Base-by-base conservation (phyloP, 2,888 invertebrate genomes). In the Luperina nickerlii region DNA sequence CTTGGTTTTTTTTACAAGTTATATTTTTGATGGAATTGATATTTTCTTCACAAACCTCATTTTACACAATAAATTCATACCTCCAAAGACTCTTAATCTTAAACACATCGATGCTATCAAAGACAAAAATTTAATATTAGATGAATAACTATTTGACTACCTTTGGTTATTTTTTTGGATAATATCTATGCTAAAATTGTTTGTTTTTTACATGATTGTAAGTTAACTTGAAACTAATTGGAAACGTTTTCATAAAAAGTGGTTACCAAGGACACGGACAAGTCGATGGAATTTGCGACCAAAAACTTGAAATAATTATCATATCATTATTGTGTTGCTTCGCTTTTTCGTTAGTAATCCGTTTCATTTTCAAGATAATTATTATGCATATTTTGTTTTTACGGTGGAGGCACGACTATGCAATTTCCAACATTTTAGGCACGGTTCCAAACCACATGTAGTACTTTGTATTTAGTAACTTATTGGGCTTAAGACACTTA, bases 401-500 rank as follows among this genome's bases (percentile, higher is more conserved):
- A 81, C n/a, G n/a, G 45, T 60, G 60, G 63, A 63, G 15, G 68
- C 71, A 72, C 60, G 81, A 72, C 71, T 60, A 68, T 74, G 69
- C 32, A 65, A 65, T 76, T 72, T 54, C 71, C 60, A 73, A 62
- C 65, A 60, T 85, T 81, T 76, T 82, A 82, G 86, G 83, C 76
- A 73, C 72, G 7, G 65, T 62, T 85, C 82, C 86, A 83, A 83
- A 62, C 68, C 82, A 83, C 51, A 85, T 66, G 60, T 57, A 68
- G 75, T 75, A 71, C 71, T 68, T 57, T 24, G 75, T 83, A 48
- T 60, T 65, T 63, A 20, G n/a, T 82, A 85, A 82, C 60, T 68
- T 85, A 75, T 65, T 63, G n/a, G 57, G 32, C 38, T 69, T 73
- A 69, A 60, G 60, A 66, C 51, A 69, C 32, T 20, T 65, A 24